Evolutionary conservation across 2,888 invertebrate species (phyloP).

Genomic region (Acleris emargana): DNA sequence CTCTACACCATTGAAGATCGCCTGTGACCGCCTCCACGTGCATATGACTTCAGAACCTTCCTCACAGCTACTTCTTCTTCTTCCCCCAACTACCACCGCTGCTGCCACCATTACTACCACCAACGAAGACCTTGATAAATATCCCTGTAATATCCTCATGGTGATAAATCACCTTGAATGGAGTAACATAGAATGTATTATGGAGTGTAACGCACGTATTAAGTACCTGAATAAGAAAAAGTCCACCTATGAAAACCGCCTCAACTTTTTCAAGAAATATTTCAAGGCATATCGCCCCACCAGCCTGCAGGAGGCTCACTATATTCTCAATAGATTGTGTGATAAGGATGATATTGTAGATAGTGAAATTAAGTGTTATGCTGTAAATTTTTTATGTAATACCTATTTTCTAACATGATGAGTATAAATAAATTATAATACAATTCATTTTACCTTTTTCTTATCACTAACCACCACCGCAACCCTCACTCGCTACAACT

Average conservation of each 20-base stretch:
- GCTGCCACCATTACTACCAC: too few species aligned
- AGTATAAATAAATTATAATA: background rate
- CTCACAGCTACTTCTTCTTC: background rate
- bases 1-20: background rate
- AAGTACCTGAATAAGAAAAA: constrained; percentile 11
- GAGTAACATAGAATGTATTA: constrained; percentile 11
- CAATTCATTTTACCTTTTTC: background rate
- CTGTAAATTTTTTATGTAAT: constrained; percentile 6
- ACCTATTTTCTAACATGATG: constrained; percentile 9
- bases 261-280: constrained; percentile 21
- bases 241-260: constrained; percentile 20
- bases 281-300: constrained; percentile 5
- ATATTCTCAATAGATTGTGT: constrained; percentile 11
- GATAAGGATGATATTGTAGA: constrained; percentile 18
- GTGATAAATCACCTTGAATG: constrained; percentile 9
- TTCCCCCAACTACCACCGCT: too few species aligned
- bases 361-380: constrained; percentile 16
- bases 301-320: background rate
- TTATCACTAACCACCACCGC: background rate
- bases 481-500: too few species aligned
- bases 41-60: background rate
- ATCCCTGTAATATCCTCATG: background rate
- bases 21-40: background rate
- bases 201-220: constrained; percentile 18
- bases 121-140: background rate